These are phyloP conservation scores for Echiichthys vipera DNA, from an alignment of 2,797 vertebrate species.

Conservation along the genomic window DNA sequence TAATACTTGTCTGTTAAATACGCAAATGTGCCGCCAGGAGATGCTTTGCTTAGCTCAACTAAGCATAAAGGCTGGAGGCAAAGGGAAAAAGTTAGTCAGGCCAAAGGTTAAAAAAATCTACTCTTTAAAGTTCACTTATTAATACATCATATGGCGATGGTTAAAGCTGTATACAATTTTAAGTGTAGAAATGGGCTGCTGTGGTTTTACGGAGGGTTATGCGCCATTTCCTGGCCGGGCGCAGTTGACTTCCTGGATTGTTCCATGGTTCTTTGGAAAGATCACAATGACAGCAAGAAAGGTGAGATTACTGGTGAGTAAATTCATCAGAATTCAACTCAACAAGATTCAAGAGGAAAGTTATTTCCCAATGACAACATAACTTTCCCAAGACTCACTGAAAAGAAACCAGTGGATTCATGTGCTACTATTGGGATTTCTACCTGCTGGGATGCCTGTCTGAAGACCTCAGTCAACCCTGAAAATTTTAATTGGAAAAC, in stretches of 20 bases:
- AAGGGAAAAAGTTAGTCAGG: too few relatives aligned
- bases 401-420: neutral
- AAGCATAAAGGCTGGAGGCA: neutral
- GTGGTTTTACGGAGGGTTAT: neutral
- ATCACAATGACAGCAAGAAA: neutral
- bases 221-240: neutral
- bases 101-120: too few relatives aligned
- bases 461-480: neutral
- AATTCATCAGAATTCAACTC: neutral
- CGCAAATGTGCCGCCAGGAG: neutral
- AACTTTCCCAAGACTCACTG: neutral
- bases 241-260: neutral
- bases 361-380: neutral
- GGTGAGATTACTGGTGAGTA: neutral
- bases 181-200: too few relatives aligned
- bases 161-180: too few relatives aligned
- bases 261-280: neutral
- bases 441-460: neutral
- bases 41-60: neutral
- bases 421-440: neutral
- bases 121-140: too few relatives aligned
- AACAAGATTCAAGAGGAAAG: neutral
- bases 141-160: too few relatives aligned
- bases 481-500: neutral
- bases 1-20: neutral